Evolutionary conservation across 2,797 vertebrate genomes (phyloP).

Genomic region (Remorina albescens): DNA sequence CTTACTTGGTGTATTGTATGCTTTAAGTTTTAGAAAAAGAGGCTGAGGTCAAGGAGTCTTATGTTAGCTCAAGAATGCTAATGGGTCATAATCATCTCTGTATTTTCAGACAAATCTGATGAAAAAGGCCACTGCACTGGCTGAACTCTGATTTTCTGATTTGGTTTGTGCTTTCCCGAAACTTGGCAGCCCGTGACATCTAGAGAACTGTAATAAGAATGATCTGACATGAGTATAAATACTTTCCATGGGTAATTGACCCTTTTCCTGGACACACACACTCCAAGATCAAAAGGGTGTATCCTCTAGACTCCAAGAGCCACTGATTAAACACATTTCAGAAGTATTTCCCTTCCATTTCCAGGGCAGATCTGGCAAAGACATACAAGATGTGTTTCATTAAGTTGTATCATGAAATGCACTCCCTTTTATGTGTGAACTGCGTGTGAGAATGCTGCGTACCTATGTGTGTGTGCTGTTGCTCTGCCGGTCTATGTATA

Average conservation of each 20-base stretch:
- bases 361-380: conserved; percentile 54
- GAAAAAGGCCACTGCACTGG: conserved; percentile 56
- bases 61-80: conserved; percentile 60
- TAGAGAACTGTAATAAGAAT: conserved; percentile 75
- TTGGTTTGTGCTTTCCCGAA: conserved; percentile 72
- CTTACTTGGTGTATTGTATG: neutral
- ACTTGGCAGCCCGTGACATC: conserved; percentile 76
- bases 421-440: neutral
- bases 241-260: conserved; percentile 80
- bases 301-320: conserved; percentile 68
- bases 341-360: conserved; percentile 71
- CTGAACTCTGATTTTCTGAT: conserved; percentile 80
- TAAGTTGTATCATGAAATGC: conserved; percentile 51
- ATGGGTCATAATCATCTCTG: conserved; percentile 66
- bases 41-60: conserved; percentile 41
- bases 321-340: conserved; percentile 82
- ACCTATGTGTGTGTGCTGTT: neutral
- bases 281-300: conserved; percentile 84
- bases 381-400: conserved; percentile 69
- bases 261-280: conserved; percentile 80
- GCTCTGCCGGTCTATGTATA: conserved; percentile 13
- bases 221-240: conserved; percentile 81
- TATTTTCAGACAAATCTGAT: conserved; percentile 72
- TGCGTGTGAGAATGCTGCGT: conserved; percentile 9
- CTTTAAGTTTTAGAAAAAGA: conserved; percentile 11